Percentiles rank a stretch among this genome's conserved stretches.
phyloP scores from a whole-genome alignment of 2,888 invertebrate genomes.

The Zonitis immaculata region DNA sequence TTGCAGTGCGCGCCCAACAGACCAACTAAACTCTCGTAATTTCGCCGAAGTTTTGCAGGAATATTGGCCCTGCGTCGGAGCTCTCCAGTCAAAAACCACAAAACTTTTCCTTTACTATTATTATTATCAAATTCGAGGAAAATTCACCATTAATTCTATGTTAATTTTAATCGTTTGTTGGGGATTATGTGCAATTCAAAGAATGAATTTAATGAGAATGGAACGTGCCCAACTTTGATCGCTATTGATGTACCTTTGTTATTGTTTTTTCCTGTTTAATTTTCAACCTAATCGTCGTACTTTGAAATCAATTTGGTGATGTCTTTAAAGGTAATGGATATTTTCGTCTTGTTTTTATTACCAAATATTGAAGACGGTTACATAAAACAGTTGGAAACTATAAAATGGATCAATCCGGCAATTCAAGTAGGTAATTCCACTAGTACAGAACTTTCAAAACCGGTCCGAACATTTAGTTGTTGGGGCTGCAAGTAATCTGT shows the following conservation, averaged over 20 bases:
- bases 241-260: not conserved
- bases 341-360: not conserved
- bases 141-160: too few species aligned
- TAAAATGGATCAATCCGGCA: too few species aligned
- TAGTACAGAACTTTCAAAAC: too few species aligned
- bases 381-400: too few species aligned
- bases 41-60: slow-evolving; percentile 10
- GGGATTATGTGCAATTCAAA: too few species aligned
- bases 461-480: too few species aligned
- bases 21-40: slow-evolving; percentile 33
- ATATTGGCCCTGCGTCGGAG: slow-evolving; percentile 19
- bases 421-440: too few species aligned
- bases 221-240: not conserved
- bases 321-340: not conserved
- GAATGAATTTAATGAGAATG: too few species aligned
- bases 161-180: too few species aligned
- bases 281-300: not conserved
- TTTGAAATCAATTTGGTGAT: not conserved
- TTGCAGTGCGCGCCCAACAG: slow-evolving; percentile 32
- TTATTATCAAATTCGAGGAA: too few species aligned
- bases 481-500: too few species aligned
- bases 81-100: too few species aligned
- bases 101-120: not conserved
- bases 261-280: not conserved
- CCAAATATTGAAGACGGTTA: not conserved